Evolutionary conservation across 2,888 invertebrate genomes (phyloP), one percentile per base, ranked within the genome.

Genomic region (Mamestra brassicae): DNA sequence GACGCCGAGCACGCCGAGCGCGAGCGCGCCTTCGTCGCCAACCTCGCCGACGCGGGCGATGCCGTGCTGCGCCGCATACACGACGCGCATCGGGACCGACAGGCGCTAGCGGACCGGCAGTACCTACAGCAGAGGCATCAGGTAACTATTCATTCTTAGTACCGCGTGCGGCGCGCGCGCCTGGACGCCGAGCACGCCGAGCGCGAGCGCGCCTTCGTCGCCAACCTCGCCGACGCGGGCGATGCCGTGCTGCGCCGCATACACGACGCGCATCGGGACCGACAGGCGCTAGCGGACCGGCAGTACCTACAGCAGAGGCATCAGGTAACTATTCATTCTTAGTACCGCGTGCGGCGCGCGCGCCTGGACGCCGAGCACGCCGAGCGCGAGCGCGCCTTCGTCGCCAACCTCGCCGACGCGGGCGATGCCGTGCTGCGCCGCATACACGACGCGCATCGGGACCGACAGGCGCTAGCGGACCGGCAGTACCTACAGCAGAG

Each of bases 241-340:
- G 99, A 99, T 92, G 97, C 97, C 63, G 98, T 98, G 68, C 96
- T 99, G 93, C 97, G 99, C 26, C 97, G 99, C 76, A 97, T 99
- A 83, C 98, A 98, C 91, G 99, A 99, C 91, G 97, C 98, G 85
- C 99, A 99, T 93, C 97, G 99, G 62, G 99, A 99, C 94, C 97
- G 98, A 87, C 98, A 99, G 90, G 99, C 99, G 36, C 97, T 99
- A 38, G 98, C 99, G 94, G 99, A 99, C 94, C 96, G 98, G 34
- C 99, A 99, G 95, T 99, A 99, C 95, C 96, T 99, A 88, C 99
- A 99, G 93, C 99, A 99, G 95, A 98, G 99, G 90, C 99, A 99
- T 89, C 98, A 99, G 95, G 97, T 97, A 76, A 26, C 26, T 26
- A n/a, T n/a, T n/a, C n/a, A n/a, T n/a, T n/a, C n/a, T n/a, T n/a